These are phyloP conservation scores for Chelidonichthys spinosus DNA, from an alignment of 2,797 vertebrate species.

Conservation along the genomic window DNA sequence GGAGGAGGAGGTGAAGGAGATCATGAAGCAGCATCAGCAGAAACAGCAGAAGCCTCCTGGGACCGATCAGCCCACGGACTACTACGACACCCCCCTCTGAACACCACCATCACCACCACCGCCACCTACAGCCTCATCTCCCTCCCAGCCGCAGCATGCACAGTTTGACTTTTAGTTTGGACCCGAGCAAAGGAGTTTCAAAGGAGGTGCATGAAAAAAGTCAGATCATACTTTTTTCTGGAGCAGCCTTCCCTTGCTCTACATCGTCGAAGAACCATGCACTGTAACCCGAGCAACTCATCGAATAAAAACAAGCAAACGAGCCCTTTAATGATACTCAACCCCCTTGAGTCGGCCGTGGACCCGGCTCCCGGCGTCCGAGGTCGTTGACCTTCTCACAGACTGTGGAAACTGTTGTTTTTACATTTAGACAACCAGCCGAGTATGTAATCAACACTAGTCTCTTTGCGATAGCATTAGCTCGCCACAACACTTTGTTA, in stretches of 20 bases:
- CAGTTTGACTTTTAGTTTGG: constrained; percentile 14
- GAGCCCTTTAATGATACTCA: constrained; percentile 79
- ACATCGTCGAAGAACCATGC: constrained; percentile 57
- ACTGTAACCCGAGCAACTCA: constrained; percentile 52
- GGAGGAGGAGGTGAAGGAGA: constrained; percentile 98
- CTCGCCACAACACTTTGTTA: constrained; percentile 72
- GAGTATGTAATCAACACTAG: constrained; percentile 82
- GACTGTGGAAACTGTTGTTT: constrained; percentile 66
- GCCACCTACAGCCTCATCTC: constrained; percentile 39
- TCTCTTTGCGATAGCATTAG: constrained; percentile 80
- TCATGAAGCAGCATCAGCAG: constrained; percentile 98
- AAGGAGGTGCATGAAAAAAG: constrained; percentile 55
- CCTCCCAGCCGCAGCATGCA: constrained; percentile 40
- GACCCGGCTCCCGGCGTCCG: constrained; percentile 41
- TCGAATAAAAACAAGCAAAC: constrained; percentile 70
- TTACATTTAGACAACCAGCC: constrained; percentile 73
- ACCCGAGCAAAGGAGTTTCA: constrained; percentile 38
- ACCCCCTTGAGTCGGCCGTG: constrained; percentile 71
- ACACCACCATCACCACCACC: constrained; percentile 27
- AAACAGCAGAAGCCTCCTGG: constrained; percentile 86
- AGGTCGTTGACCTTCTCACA: constrained; percentile 54
- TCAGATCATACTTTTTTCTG: constrained; percentile 45
- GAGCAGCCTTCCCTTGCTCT: constrained; percentile 46
- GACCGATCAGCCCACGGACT: constrained; percentile 85
- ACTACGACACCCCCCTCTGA: constrained; percentile 96